A percentile compares a stretch with the other conserved stretches of the same genome.
phyloP scores from a whole-genome alignment of 2,797 vertebrate species.

The Mustela erminea region DNA sequence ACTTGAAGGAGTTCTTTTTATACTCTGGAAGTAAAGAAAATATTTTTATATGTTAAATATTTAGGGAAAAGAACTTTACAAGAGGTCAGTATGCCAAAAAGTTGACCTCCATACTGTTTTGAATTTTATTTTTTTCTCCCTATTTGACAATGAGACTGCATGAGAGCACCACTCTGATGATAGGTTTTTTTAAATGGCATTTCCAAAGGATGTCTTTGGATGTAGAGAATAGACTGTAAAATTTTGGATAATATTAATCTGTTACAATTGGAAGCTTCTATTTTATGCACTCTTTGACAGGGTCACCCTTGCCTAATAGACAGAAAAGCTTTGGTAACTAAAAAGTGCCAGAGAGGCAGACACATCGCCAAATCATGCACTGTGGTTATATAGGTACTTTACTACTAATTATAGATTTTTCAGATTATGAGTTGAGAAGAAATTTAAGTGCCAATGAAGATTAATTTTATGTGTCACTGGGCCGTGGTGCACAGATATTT shows the following conservation, averaged over 20 bases:
- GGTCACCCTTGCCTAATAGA: background rate
- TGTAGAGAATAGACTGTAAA: background rate
- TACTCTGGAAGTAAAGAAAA: background rate
- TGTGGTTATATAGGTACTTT: background rate
- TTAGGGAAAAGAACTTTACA: background rate
- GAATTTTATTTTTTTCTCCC: background rate
- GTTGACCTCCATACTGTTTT: background rate
- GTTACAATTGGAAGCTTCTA: background rate
- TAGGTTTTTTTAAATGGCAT: background rate
- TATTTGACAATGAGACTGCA: background rate
- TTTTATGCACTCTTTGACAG: background rate
- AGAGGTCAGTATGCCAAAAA: background rate
- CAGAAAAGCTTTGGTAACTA: conserved; percentile 11
- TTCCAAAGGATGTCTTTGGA: background rate
- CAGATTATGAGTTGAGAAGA: background rate
- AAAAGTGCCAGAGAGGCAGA: background rate
- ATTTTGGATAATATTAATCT: background rate
- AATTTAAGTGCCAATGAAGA: background rate
- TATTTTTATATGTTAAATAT: background rate
- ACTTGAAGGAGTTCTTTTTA: background rate
- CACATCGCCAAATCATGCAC: background rate
- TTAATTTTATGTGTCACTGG: background rate
- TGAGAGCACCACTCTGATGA: background rate
- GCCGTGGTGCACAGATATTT: background rate
- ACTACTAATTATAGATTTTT: background rate